Conservation (phyloP, 2,113 vertebrate genomes). For the Cygnus buccinator region DNA sequence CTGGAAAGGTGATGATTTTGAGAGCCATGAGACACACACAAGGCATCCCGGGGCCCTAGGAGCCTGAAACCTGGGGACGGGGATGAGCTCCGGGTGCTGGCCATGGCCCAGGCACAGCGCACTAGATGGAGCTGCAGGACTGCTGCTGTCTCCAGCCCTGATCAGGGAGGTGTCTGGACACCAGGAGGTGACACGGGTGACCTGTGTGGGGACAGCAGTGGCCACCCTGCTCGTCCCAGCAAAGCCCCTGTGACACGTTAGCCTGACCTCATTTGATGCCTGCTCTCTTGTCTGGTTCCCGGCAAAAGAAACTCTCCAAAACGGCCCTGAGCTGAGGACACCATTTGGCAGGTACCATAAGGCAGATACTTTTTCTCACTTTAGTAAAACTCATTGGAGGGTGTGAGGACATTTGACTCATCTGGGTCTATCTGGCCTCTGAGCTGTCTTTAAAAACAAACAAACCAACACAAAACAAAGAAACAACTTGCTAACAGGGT, state of each 20-base stretch:
- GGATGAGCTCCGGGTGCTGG: not conserved
- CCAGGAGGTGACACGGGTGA: rapidly evolving
- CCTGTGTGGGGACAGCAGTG: rapidly evolving
- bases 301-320: not conserved
- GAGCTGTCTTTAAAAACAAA: too few relatives aligned
- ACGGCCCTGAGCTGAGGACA: not conserved
- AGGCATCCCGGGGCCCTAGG: not conserved
- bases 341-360: too few relatives aligned
- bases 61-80: rapidly evolving
- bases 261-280: not conserved
- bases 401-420: not conserved
- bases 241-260: not conserved
- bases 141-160: not conserved
- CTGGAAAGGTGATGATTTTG: rapidly evolving
- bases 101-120: not conserved
- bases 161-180: rapidly evolving
- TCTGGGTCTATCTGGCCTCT: not conserved
- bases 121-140: conserved; percentile 17
- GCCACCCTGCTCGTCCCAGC: too few relatives aligned
- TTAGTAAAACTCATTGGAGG: not conserved
- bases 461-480: not conserved
- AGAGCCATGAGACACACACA: rapidly evolving
- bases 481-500: not conserved
- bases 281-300: not conserved
- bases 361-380: not conserved